A percentile compares a stretch with the other conserved stretches of the same genome.
Conservation (phyloP, 1,140 invertebrate genomes). For the Riptortus pedestris region DNA sequence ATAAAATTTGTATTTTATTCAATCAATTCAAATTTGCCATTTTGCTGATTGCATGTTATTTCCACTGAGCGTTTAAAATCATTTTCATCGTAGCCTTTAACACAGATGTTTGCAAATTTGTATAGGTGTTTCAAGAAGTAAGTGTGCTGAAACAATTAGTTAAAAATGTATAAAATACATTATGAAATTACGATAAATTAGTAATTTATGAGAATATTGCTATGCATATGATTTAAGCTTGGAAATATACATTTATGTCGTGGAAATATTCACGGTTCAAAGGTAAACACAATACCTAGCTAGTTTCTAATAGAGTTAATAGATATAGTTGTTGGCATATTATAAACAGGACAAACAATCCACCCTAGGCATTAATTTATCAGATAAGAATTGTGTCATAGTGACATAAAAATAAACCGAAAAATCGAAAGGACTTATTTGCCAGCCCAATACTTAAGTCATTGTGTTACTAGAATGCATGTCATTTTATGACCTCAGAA, state of each 20-base stretch:
- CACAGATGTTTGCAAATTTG: conserved; percentile 24
- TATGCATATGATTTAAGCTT: neutral
- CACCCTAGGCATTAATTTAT: too few species aligned
- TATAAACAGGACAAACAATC: too few species aligned
- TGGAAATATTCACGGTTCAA: neutral
- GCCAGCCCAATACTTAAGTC: too few species aligned
- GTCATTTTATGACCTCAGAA: too few species aligned
- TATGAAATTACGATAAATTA: neutral
- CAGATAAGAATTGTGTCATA: too few species aligned
- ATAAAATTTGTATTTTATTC: neutral
- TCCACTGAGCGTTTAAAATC: neutral
- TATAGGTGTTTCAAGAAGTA: conserved; percentile 23
- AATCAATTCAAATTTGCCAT: neutral
- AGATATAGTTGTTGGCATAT: too few species aligned
- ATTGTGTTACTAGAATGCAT: too few species aligned
- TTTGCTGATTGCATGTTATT: neutral
- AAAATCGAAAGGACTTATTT: too few species aligned
- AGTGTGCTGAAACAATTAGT: conserved; percentile 14
- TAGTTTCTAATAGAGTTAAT: too few species aligned
- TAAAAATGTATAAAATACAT: neutral
- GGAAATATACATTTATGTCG: neutral
- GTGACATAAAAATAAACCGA: too few species aligned
- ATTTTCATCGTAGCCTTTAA: neutral
- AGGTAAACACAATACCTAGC: neutral
- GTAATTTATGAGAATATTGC: neutral